These are phyloP conservation scores for Solenodon paradoxus DNA, from an alignment of 2,113 vertebrate species.

Conservation along the genomic window DNA sequence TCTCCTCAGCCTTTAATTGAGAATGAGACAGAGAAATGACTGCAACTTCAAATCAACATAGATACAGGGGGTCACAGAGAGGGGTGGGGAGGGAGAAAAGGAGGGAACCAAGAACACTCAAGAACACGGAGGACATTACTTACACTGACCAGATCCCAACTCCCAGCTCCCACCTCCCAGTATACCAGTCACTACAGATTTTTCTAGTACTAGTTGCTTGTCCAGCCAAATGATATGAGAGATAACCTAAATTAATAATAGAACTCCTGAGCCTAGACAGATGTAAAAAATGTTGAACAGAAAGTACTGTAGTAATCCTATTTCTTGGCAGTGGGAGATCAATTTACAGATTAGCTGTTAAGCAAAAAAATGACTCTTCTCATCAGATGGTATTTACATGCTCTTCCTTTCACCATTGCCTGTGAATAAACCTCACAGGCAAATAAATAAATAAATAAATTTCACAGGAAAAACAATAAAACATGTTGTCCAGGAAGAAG, in stretches of 20 bases:
- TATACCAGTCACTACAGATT: background rate
- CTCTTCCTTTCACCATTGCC: constrained; percentile 20
- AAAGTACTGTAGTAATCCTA: constrained; percentile 18
- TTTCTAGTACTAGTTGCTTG: background rate
- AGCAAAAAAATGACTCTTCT: constrained; percentile 54
- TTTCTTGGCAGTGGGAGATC: constrained; percentile 52
- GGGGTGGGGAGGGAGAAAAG: background rate
- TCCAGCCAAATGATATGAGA: background rate
- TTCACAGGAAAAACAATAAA: constrained; percentile 26
- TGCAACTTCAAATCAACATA: background rate
- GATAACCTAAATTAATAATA: constrained; percentile 41
- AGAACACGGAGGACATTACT: background rate
- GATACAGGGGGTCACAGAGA: background rate
- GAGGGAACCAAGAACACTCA: background rate
- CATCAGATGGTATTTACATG: constrained; percentile 47
- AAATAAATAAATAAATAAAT: no score
- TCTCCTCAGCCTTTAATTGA: background rate
- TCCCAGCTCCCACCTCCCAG: background rate
- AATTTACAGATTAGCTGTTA: constrained; percentile 55
- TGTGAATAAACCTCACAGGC: constrained; percentile 8
- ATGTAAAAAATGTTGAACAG: constrained; percentile 1
- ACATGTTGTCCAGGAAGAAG: background rate
- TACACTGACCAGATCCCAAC: background rate
- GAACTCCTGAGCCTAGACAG: background rate
- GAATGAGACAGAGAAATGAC: background rate